Conservation (phyloP, 2,113 vertebrate species). For the Anas platyrhynchos region DNA sequence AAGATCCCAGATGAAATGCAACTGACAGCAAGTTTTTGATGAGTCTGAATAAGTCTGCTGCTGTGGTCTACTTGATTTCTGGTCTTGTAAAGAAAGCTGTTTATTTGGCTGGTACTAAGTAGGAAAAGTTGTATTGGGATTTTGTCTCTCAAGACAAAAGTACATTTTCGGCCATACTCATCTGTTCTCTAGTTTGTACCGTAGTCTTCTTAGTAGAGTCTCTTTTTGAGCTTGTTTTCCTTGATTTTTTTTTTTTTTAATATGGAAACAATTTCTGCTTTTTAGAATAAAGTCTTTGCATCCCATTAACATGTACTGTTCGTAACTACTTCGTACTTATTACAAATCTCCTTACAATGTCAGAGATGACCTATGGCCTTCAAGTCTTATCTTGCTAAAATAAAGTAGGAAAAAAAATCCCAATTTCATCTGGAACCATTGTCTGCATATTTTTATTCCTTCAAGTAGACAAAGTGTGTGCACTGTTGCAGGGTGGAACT, state of each 20-base stretch:
- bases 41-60: neutral
- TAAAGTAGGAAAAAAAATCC: neutral
- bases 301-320: neutral
- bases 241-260: neutral
- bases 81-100: neutral
- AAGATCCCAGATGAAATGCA: neutral
- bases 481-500: fast-evolving
- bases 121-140: neutral
- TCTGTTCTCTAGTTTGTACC: neutral
- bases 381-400: neutral
- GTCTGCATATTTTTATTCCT: neutral
- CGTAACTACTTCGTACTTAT: neutral
- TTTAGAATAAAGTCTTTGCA: neutral
- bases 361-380: neutral
- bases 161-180: neutral
- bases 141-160: neutral
- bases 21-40: neutral
- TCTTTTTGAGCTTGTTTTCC: neutral
- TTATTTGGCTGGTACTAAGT: neutral
- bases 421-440: neutral
- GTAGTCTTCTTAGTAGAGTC: neutral
- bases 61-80: neutral
- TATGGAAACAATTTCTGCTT: neutral
- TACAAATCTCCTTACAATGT: neutral
- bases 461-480: neutral